Evolutionary conservation across 2,113 vertebrate genomes (phyloP), one percentile per base, ranked within the genome.

Genomic region (Ceyx cyanopectus): DNA sequence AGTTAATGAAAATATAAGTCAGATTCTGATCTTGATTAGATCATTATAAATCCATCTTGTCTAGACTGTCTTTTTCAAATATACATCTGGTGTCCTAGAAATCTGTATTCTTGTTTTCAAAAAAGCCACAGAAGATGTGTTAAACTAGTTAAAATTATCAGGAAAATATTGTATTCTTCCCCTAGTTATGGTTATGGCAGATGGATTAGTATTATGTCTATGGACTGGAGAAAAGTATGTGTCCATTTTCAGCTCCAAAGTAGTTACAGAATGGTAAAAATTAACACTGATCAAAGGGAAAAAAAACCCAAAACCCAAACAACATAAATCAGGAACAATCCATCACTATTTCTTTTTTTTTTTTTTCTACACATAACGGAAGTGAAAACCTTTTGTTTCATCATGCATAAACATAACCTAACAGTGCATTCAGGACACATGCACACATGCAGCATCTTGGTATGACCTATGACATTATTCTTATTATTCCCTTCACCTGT

Each of bases 401-500:
- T 51, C 29, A n/a, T 34, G 13, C 27, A 34, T 50, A 22, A 43
- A 61, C 79, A 34, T 45, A 87, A 74, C 54, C 32, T 51, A 37
- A 67, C 26, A 63, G 4, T 65, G 27, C 26, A 37, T 74, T 68
- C 26, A 32, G n/a, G 82, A 10, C 18, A 43, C 12, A 80, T 82
- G 30, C 45, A 84, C 15, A 43, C 12, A 80, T 82, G 26, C 45
- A 84, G 17, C 12, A 45, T 82, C 50, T 74, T 80, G 37, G 15
- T 43, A 14, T 53, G 34, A 20, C 54, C 58, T 56, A 30, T 48
- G 54, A 15, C 27, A 23, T 62, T 69, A 19, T 51, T 73, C 3
- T 43, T 91, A 77, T 73, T 67, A 60, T 48, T 85, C 27, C 34
- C 65, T 92, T 95, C 70, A 40, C 62, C 50, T 81, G 46, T 54